Evolutionary conservation across 1,140 invertebrate genomes (phyloP), one percentile per base, ranked within the genome.

Genomic region (Drosophila quadrilineata): DNA sequence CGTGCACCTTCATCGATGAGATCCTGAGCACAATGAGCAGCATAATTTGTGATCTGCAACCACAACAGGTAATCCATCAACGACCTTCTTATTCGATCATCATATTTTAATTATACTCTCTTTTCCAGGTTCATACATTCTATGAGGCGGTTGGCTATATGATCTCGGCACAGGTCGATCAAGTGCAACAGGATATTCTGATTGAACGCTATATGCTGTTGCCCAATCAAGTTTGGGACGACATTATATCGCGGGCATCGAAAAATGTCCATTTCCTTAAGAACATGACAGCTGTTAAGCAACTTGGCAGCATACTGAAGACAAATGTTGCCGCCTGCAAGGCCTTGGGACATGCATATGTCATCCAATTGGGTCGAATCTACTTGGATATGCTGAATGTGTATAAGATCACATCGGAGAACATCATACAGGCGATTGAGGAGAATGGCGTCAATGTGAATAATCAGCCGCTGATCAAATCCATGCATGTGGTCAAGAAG

Each of bases 101-200:
- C 2, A 54, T 38, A 12, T 16, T 12, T 10, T 45, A 12, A 0
- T 22, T 54, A 1, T 8, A 1, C 1, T 19, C 2, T n/a, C 4
- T 6, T 31, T 2, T 80, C 35, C 79, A 97, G 94, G 97, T 99
- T n/a, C 98, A 99, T 89, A 99, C 98, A 29, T 99, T 99, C 91
- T 99, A 99, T 91, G 99, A 99, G 92, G 98, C 99, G 43, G 98
- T 99, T 49, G 99, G 98, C 36, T 97, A 98, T 87, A 99, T 99
- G 98, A 99, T 99, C 80, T 96, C 94, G 90, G 97, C 98, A 31
- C 97, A 99, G 90, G 93, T 94, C 9, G 98, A 99, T 90, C 93
- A 95, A 76, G 92, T 94, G 28, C 92, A 94, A 22, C 98, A 99
- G 91, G 97, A 99, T 89, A 93, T 94, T 45, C 91, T 99, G 6